A percentile compares a stretch with the other conserved stretches of the same genome.
Conservation (phyloP, 2,797 vertebrate genomes). For the Gallinago solitaria region DNA sequence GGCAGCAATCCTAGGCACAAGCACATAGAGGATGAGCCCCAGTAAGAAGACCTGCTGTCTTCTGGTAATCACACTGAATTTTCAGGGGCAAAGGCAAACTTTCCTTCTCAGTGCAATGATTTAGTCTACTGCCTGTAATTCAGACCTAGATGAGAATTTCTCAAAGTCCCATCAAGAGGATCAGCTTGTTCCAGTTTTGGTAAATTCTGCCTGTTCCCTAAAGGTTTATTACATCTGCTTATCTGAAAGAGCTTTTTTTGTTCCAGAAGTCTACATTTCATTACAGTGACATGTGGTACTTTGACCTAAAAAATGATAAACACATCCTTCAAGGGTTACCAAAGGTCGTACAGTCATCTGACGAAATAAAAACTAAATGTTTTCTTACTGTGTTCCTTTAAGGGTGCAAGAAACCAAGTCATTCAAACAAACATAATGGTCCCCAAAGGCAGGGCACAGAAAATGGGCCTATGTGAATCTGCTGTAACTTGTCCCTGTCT, state of each 20-base stretch:
- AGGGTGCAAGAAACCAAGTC: background rate
- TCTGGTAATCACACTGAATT: fast-evolving
- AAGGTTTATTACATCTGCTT: conserved; percentile 8
- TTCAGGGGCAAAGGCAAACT: background rate
- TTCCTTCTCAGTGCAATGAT: background rate
- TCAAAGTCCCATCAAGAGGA: background rate
- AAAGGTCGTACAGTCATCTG: background rate
- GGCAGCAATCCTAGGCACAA: background rate
- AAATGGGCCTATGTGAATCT: background rate
- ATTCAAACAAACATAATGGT: background rate
- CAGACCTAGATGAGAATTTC: background rate
- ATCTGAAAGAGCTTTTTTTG: background rate
- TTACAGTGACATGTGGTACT: background rate
- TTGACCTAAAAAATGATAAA: conserved; percentile 11
- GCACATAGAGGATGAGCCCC: background rate
- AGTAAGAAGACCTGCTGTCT: background rate
- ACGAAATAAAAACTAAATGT: background rate
- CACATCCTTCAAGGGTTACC: background rate
- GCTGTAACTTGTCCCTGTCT: background rate
- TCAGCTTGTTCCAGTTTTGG: background rate
- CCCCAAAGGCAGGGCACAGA: background rate
- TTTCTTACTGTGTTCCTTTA: background rate
- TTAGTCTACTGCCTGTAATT: background rate
- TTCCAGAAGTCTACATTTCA: conserved; percentile 18
- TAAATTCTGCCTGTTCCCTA: background rate